phyloP scores from a whole-genome alignment of 2,888 invertebrate genomes.

The Acanthosepion lycidas region DNA sequence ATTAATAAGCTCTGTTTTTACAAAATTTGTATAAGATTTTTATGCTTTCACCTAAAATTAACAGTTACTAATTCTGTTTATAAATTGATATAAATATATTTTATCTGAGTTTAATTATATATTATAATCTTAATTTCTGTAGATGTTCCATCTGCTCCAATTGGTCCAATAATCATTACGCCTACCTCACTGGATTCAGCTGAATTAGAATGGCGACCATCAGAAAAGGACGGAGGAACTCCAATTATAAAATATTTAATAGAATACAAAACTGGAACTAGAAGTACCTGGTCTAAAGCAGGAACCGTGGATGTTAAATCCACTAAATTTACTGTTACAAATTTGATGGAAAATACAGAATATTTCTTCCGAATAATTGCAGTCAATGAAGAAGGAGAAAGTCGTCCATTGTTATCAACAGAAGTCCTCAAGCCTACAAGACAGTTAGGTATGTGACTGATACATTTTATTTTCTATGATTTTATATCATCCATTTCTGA shows the following conservation, averaged over 20 bases:
- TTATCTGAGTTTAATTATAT: neutral
- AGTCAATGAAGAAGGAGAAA: constrained; percentile 92
- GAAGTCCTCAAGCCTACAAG: constrained; percentile 64
- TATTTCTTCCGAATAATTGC: constrained; percentile 91
- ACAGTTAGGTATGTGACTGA: constrained; percentile 55
- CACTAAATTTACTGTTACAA: constrained; percentile 79
- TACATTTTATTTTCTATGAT: too few relatives aligned
- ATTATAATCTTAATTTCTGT: constrained; percentile 46
- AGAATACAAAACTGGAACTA: constrained; percentile 82
- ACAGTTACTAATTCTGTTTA: too few relatives aligned
- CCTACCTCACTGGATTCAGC: constrained; percentile 90
- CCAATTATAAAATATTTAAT: constrained; percentile 69
- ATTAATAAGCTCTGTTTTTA: too few relatives aligned
- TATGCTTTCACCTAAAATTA: too few relatives aligned
- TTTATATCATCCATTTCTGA: too few relatives aligned
- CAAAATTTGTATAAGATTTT: too few relatives aligned
- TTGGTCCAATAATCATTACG: constrained; percentile 83
- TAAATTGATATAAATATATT: too few relatives aligned
- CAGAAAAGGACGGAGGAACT: constrained; percentile 71
- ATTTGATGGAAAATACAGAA: constrained; percentile 89
- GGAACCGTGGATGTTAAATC: constrained; percentile 77
- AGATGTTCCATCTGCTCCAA: constrained; percentile 92
- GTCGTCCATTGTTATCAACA: constrained; percentile 84
- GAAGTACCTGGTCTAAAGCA: constrained; percentile 85
- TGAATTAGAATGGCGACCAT: constrained; percentile 79